Base-by-base conservation (phyloP, 2,888 invertebrate genomes). In the Odontocolon sp. region DNA sequence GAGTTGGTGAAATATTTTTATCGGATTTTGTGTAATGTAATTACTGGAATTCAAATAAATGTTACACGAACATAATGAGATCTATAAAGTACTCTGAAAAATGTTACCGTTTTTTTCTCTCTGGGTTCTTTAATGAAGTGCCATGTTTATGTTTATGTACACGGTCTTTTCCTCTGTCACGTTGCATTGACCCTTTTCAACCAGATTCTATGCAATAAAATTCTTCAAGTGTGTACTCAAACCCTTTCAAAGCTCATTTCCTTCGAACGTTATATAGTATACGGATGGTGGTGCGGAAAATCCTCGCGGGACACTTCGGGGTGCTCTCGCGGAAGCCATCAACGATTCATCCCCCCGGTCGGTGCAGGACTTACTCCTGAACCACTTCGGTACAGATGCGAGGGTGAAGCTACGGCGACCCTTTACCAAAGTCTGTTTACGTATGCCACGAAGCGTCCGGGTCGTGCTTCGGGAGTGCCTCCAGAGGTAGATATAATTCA, bases 391-490 rank as follows among this genome's bases (percentile, higher is more conserved):
- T n/a, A n/a, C n/a, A 54, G 45, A 52, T 26, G n/a, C 14, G 50
- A 67, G 38, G 57, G 26, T 23, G 42, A 14, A 23, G 54, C 9
- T 18, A 36, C 14, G 11, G 33, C 23, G 38, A 21, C 54, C 69
- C 69, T 76, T 67, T 38, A 42, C 45, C 50, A 76, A 73, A 78
- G 75, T 66, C 72, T 76, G 79, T 79, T 79, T 79, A 57, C 73
- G 66, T 79, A 79, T 79, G 79, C 76, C 57, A 70, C 57, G 73
- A 61, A 73, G 76, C 79, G 76, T 72, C 28, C 66, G 56, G 66
- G 45, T 70, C 61, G 59, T 59, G 45, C 54, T 54, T 40, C 18
- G 64, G 66, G 70, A 67, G 70, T 54, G 57, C 61, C 66, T 61
- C n/a, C 56, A 71, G 76, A 67, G 70, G 54, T 71, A 33, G 54